phyloP scores from a whole-genome alignment of 1,140 invertebrate genomes.

The Lasioglossum baleicum region DNA sequence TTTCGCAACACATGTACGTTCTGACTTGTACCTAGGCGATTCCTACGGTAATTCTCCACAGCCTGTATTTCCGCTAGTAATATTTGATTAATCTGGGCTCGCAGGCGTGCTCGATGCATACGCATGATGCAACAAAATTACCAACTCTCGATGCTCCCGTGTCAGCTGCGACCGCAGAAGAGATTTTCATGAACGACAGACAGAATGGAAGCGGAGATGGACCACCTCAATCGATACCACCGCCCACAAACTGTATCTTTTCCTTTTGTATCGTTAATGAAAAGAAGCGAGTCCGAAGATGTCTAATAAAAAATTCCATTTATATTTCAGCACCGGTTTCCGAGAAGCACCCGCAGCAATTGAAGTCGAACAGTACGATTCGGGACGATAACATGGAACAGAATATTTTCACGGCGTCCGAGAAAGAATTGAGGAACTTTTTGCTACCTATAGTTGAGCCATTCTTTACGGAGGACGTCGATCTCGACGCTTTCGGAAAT shows the following conservation, averaged over 20 bases:
- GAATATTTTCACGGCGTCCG: not conserved
- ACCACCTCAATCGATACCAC: not conserved
- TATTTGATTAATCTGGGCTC: not conserved
- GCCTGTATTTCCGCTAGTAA: too few species aligned
- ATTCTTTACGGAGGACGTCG: slow-evolving; percentile 42
- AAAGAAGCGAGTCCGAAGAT: not conserved
- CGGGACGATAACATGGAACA: not conserved
- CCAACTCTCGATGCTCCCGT: not conserved
- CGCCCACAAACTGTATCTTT: slow-evolving; percentile 23
- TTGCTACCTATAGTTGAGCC: slow-evolving; percentile 14
- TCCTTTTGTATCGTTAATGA: not conserved
- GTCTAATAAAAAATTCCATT: not conserved
- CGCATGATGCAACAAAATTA: not conserved
- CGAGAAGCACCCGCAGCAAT: not conserved
- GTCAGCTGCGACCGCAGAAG: not conserved
- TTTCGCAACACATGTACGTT: too few species aligned
- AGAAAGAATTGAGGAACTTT: slow-evolving; percentile 1
- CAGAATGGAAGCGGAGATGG: slow-evolving; percentile 31
- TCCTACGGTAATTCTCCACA: too few species aligned
- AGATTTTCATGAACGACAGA: not conserved
- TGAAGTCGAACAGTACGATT: not conserved
- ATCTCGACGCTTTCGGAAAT: slow-evolving; percentile 37
- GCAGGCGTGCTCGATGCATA: not conserved
- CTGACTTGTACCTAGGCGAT: too few species aligned
- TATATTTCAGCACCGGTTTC: slow-evolving; percentile 16